Conservation (phyloP, 1,140 invertebrate genomes). For the Monochamus saltuarius region DNA sequence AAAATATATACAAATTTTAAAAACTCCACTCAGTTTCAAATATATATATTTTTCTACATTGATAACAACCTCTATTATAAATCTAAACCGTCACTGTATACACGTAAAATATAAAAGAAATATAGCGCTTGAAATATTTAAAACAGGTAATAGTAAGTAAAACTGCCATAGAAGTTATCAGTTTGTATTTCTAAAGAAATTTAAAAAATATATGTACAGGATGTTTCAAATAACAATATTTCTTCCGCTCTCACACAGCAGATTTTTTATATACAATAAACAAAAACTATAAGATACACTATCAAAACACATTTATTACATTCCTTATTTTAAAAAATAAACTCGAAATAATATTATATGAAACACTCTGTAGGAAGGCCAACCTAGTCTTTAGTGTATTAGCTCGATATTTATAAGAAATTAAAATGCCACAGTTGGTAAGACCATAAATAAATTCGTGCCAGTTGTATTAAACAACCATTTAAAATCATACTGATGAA, state of each 20-base stretch:
- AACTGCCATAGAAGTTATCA: no score
- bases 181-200: no score
- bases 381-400: conserved; percentile 9
- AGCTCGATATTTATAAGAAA: conserved; percentile 6
- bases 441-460: conserved; percentile 8
- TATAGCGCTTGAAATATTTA: no score
- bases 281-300: conserved; percentile 7
- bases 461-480: neutral
- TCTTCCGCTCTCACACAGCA: conserved; percentile 1
- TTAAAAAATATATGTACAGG: conserved; percentile 15
- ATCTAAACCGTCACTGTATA: no score
- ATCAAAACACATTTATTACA: conserved; percentile 8
- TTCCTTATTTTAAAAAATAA: conserved; percentile 17
- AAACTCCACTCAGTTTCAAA: no score
- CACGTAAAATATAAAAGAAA: no score
- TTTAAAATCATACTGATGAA: conserved; percentile 13
- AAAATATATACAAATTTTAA: neutral
- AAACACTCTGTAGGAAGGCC: conserved; percentile 24
- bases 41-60: no score
- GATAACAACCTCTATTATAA: no score
- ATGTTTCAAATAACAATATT: conserved; percentile 28
- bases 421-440: conserved; percentile 12
- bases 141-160: no score
- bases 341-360: conserved; percentile 19
- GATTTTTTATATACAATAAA: conserved; percentile 25